Evolutionary conservation across 2,113 vertebrate species (phyloP).

Genomic region (Mobula hypostoma): DNA sequence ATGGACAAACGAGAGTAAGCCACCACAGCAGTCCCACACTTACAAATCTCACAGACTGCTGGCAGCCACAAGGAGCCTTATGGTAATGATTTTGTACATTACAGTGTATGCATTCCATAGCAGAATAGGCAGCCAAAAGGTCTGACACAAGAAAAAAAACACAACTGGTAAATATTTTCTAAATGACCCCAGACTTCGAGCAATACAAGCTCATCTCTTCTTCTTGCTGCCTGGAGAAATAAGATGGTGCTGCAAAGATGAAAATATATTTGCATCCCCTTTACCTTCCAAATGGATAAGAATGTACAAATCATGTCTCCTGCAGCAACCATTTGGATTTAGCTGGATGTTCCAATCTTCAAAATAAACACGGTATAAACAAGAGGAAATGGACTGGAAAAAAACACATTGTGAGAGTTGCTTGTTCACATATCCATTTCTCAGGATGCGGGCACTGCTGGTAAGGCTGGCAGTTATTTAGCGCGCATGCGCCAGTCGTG

Average conservation of each 20-base stretch:
- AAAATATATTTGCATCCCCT: background rate
- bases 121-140: background rate
- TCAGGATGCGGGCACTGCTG: too few relatives aligned
- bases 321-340: background rate
- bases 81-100: constrained; percentile 30
- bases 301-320: background rate
- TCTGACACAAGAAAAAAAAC: background rate
- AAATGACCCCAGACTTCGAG: constrained; percentile 1
- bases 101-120: constrained; percentile 14
- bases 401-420: background rate
- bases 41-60: constrained; percentile 28
- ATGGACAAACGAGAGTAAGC: background rate
- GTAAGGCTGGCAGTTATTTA: too few relatives aligned
- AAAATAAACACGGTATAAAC: background rate
- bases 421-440: too few relatives aligned
- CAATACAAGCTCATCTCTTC: background rate
- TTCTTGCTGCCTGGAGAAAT: too few relatives aligned
- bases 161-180: background rate
- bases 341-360: background rate
- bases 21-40: background rate
- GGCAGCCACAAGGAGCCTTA: constrained; percentile 26
- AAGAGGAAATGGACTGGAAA: background rate
- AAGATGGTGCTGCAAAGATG: background rate
- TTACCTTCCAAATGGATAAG: background rate
- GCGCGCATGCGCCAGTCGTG: too few relatives aligned